Percentiles rank a stretch among this genome's conserved stretches.
These are phyloP conservation scores for Meta bourneti DNA, from an alignment of 2,888 invertebrate species.

Conservation along the genomic window DNA sequence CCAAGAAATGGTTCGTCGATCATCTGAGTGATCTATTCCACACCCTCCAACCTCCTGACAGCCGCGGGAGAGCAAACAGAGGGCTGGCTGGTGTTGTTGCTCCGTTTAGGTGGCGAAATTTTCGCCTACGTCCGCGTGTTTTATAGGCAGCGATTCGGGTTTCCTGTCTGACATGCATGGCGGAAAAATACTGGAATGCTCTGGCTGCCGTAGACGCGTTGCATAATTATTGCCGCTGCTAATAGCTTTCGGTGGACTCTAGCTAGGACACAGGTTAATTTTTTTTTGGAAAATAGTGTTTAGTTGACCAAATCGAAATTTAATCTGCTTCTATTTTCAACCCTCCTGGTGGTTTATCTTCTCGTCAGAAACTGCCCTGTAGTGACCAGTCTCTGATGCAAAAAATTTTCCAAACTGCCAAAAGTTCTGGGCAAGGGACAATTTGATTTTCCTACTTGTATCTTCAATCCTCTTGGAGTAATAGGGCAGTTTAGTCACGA, in stretches of 20 bases:
- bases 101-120: slow-evolving; percentile 36
- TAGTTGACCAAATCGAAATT: not conserved
- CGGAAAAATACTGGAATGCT: not conserved
- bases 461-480: no score
- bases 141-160: slow-evolving; percentile 36
- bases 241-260: not conserved
- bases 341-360: no score
- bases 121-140: slow-evolving; percentile 42
- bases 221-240: not conserved
- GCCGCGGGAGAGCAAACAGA: slow-evolving; percentile 8
- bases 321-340: no score
- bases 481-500: no score
- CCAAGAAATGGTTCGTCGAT: slow-evolving; percentile 53
- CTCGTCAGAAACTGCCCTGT: no score
- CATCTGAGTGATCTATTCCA: slow-evolving; percentile 48
- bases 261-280: not conserved
- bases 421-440: no score
- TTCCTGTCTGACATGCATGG: not conserved
- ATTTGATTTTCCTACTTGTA: no score
- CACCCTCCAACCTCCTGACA: slow-evolving; percentile 24
- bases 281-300: not conserved
- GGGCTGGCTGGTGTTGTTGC: not conserved
- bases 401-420: no score
- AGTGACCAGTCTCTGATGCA: no score
- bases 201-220: not conserved